Evolutionary conservation across 2,113 vertebrate species (phyloP).

Genomic region (Chaetops frenatus): DNA sequence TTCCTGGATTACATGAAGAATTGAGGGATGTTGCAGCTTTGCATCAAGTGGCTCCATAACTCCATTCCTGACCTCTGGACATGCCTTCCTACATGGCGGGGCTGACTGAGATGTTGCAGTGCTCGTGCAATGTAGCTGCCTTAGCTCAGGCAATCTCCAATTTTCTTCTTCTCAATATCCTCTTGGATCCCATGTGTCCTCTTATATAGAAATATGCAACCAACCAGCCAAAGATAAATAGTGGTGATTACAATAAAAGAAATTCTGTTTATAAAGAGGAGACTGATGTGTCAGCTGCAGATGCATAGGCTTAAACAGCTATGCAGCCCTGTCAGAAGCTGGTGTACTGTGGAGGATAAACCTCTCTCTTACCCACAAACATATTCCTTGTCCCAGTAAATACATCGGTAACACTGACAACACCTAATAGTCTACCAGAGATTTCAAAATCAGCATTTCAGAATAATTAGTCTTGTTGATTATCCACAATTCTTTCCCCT

Average conservation of each 20-base stretch:
- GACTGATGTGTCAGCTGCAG: not conserved
- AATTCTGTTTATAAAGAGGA: not conserved
- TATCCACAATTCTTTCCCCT: not conserved
- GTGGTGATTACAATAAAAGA: not conserved
- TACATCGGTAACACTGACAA: not conserved
- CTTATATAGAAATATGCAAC: not conserved
- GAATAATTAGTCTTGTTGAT: not conserved
- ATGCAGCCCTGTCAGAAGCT: not conserved
- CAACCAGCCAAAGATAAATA: not conserved
- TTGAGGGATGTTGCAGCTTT: not conserved
- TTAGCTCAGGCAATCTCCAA: not conserved
- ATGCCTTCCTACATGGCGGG: not conserved
- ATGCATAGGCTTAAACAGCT: not conserved
- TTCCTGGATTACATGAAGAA: not conserved
- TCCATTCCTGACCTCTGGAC: not conserved
- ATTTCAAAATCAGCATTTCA: not conserved
- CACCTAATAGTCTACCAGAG: not conserved
- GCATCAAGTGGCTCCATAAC: not conserved
- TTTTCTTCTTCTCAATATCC: not conserved
- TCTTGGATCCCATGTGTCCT: not conserved
- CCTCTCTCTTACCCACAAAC: not conserved
- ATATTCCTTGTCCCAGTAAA: not conserved
- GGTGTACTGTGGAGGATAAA: not conserved
- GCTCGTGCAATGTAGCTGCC: not conserved
- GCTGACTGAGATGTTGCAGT: not conserved